Conservation (phyloP, 2,888 invertebrate species). For the Andrena marginata region DNA sequence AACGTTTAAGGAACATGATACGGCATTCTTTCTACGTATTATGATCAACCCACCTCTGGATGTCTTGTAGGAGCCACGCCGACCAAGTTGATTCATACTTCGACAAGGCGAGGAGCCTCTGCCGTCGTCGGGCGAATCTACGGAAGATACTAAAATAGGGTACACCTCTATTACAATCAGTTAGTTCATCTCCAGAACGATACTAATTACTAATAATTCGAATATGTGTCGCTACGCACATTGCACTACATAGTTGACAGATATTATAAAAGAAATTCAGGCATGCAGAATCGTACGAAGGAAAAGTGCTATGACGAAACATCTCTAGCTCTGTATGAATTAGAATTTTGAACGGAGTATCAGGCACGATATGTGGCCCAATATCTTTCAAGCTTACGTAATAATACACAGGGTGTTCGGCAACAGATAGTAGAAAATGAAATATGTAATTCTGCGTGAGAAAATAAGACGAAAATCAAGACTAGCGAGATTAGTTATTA, state of each 20-base stretch:
- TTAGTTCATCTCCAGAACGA: constrained; percentile 56
- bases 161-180: constrained; percentile 77
- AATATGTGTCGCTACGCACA: constrained; percentile 33
- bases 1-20: constrained; percentile 71
- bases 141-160: constrained; percentile 85
- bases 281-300: constrained; percentile 63
- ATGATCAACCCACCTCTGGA: constrained; percentile 89
- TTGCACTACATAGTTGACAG: constrained; percentile 50
- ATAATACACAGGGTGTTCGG: constrained; percentile 1
- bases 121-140: constrained; percentile 91
- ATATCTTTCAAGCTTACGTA: constrained; percentile 5
- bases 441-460: too few relatives aligned
- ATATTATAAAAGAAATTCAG: constrained; percentile 45
- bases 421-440: too few relatives aligned
- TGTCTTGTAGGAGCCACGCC: constrained; percentile 95
- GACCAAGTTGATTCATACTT: constrained; percentile 89
- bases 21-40: constrained; percentile 61
- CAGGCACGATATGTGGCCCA: not conserved
- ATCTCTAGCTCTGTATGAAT: constrained; percentile 22
- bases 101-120: constrained; percentile 91
- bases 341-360: constrained; percentile 12
- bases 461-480: too few relatives aligned
- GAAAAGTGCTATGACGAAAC: constrained; percentile 55
- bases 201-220: constrained; percentile 44
- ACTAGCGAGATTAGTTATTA: too few relatives aligned